A percentile compares a stretch with the other conserved stretches of the same genome.
phyloP scores from a whole-genome alignment of 2,888 invertebrate species.

The Dichetophora obliterata region DNA sequence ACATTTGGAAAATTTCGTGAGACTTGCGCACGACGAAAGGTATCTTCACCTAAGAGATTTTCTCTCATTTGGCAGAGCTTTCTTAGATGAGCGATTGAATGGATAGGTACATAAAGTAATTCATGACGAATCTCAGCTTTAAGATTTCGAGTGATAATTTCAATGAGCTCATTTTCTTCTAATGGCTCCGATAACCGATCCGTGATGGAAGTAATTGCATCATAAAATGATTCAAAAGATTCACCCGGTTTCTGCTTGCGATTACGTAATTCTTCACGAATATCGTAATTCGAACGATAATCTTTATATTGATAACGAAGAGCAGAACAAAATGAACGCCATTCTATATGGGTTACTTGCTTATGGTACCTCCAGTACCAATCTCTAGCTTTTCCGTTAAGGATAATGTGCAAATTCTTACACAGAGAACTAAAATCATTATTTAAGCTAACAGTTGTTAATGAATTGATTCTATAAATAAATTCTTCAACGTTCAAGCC shows the following conservation, averaged over 20 bases:
- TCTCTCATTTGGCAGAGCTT: neutral
- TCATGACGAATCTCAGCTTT: conserved; percentile 38
- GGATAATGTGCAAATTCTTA: neutral
- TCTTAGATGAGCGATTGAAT: conserved; percentile 17
- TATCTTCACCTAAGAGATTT: neutral
- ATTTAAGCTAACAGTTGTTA: neutral
- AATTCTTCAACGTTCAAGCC: conserved; percentile 12
- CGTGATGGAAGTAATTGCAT: neutral
- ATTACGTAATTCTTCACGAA: neutral
- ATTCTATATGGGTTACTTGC: neutral
- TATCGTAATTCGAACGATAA: neutral
- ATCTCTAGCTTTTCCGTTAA: neutral
- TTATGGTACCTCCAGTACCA: neutral
- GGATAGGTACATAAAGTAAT: conserved; percentile 27
- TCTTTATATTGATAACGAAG: neutral
- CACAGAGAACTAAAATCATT: neutral
- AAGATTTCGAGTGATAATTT: conserved; percentile 23
- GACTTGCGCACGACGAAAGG: too few relatives aligned
- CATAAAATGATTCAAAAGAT: neutral
- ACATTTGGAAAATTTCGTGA: too few relatives aligned
- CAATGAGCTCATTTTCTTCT: conserved; percentile 10
- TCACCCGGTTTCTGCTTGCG: neutral
- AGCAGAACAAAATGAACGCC: neutral
- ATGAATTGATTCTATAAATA: too few relatives aligned
- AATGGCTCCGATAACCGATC: neutral